These are phyloP conservation scores for Acipenser transmontanus DNA, from an alignment of 2,797 vertebrate genomes.

Conservation along the genomic window DNA sequence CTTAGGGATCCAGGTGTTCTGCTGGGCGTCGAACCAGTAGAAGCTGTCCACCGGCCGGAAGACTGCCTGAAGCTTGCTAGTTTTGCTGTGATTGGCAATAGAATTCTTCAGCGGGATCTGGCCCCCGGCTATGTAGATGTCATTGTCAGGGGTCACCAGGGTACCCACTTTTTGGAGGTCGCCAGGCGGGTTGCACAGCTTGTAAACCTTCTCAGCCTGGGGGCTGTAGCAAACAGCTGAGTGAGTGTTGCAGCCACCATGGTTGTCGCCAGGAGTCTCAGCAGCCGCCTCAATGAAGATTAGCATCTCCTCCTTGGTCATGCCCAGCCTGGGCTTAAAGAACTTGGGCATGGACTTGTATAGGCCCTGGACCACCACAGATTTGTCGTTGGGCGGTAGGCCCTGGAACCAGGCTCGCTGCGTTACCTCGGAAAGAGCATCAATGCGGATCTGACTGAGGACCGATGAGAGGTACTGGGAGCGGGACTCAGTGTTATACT, in stretches of 20 bases:
- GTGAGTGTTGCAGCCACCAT: constrained; percentile 49
- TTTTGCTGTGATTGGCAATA: constrained; percentile 80
- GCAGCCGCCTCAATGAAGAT: constrained; percentile 90
- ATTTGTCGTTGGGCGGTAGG: constrained; percentile 93
- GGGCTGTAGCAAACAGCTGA: constrained; percentile 94
- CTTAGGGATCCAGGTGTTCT: constrained; percentile 92
- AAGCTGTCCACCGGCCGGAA: constrained; percentile 91
- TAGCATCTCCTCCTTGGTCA: constrained; percentile 99
- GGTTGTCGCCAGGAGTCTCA: constrained; percentile 62
- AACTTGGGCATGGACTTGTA: constrained; percentile 99
- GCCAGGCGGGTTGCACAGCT: constrained; percentile 83
- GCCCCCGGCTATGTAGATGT: constrained; percentile 92
- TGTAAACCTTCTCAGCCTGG: constrained; percentile 97
- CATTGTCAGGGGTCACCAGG: constrained; percentile 91
- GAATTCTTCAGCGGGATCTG: constrained; percentile 84
- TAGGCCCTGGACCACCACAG: constrained; percentile 94
- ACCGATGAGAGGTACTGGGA: constrained; percentile 96
- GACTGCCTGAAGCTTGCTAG: constrained; percentile 77
- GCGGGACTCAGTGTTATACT: constrained; percentile 90
- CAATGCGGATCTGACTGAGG: constrained; percentile 94
- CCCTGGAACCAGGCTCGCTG: constrained; percentile 98
- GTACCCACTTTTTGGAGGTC: constrained; percentile 92
- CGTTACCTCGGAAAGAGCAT: constrained; percentile 93
- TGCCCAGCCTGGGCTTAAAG: constrained; percentile 93
- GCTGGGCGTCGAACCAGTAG: constrained; percentile 96